Evolutionary conservation across 1,140 invertebrate species (phyloP).

Genomic region (Notospermus geniculatus): DNA sequence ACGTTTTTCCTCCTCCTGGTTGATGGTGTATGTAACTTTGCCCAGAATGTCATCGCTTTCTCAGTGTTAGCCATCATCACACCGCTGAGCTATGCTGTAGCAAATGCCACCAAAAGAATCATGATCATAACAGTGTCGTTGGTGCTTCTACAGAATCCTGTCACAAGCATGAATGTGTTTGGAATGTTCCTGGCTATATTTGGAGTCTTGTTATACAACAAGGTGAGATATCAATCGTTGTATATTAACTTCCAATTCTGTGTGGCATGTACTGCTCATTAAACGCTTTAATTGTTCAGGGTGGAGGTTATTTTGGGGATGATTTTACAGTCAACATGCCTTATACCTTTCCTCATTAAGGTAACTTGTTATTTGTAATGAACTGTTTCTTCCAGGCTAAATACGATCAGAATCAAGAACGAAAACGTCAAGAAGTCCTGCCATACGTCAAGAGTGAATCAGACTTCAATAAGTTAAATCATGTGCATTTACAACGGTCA

Average conservation of each 20-base stretch:
- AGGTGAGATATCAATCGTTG: no score
- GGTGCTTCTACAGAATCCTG: conserved; percentile 86
- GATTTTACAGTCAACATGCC: no score
- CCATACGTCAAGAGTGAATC: conserved; percentile 41
- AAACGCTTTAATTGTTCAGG: no score
- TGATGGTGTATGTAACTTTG: conserved; percentile 87
- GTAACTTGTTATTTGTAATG: neutral
- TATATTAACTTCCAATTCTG: no score
- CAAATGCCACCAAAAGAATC: conserved; percentile 92
- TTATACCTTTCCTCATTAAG: no score
- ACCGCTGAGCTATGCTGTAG: conserved; percentile 91
- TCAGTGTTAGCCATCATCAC: conserved; percentile 81
- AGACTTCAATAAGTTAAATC: conserved; percentile 46
- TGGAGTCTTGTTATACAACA: conserved; percentile 88
- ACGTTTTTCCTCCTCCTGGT: conserved; percentile 65
- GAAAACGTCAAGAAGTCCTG: conserved; percentile 50
- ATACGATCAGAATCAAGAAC: conserved; percentile 66
- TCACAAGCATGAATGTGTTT: conserved; percentile 80
- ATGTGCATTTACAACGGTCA: conserved; percentile 1
- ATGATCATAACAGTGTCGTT: conserved; percentile 88
- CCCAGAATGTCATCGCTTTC: conserved; percentile 94
- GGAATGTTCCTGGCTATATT: conserved; percentile 89
- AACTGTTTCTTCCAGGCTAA: conserved; percentile 66
- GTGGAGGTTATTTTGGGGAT: no score
- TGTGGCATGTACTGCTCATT: no score